Base-by-base conservation (phyloP, 2,113 vertebrate genomes). In the Chlamydotis undulata region DNA sequence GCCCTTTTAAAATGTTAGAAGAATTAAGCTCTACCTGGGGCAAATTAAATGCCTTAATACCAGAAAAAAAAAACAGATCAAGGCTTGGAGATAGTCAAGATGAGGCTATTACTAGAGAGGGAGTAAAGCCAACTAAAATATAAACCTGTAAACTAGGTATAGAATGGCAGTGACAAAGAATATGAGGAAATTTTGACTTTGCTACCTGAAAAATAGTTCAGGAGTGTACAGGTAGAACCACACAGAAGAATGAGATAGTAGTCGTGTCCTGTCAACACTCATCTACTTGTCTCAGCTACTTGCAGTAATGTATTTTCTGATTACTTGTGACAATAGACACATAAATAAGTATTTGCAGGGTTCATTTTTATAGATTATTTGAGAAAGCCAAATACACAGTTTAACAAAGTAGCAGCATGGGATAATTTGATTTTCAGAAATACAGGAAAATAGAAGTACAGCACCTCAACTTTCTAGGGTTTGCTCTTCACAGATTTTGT, bases 11-110 rank as follows among this genome's bases (percentile, higher is more conserved):
- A 91, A 92, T 68, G 68, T 89, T 87, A 35, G 47, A 85, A 35
- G 75, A 95, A 94, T 96, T 95, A 96, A 97, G 65, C 79, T 93
- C 28, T 89, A 74, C 92, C 93, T 77, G 90, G 12, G 94, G 94
- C 82, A 85, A 96, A 93, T 94, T 70, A 92, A 93, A 94, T 96
- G 41, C 78, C 86, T 96, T 95, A 90, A 77, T 68, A 90, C 33
- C 56, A 81, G 59, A 5, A 29, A 50, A 26, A 80, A 15, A 37
- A 52, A 57, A 26, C 25, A 87, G 64, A 83, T 49, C 64, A 90
- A 74, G 83, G 37, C 67, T 85, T 89, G 60, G 61, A 95, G 82
- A 77, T 57, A 91, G 63, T 79, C 19, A 83, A 69, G 57, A 31
- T 69, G 86, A 89, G 31, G 18, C 63, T 87, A 47, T 57, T 82